Percentiles rank a stretch among this genome's conserved stretches.
These are phyloP conservation scores for Spilosoma lubricipeda DNA, from an alignment of 2,888 invertebrate genomes.

Conservation along the genomic window DNA sequence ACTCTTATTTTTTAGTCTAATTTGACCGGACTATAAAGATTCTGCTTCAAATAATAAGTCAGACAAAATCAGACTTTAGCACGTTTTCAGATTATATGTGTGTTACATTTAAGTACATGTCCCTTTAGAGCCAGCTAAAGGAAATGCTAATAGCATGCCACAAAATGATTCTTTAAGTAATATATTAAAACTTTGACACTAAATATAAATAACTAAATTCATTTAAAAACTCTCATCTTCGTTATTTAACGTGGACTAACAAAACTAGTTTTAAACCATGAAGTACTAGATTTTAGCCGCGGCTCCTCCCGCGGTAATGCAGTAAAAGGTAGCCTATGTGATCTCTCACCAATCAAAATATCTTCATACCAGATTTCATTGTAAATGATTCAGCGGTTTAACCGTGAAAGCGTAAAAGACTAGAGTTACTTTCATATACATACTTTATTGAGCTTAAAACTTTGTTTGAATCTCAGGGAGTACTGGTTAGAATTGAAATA, in stretches of 20 bases:
- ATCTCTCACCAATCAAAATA: too few species aligned
- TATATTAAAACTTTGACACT: slow-evolving; percentile 5
- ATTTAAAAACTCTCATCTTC: slow-evolving; percentile 1
- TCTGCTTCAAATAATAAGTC: too few species aligned
- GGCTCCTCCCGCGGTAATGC: too few species aligned
- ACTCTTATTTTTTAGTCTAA: too few species aligned
- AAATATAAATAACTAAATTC: slow-evolving; percentile 27
- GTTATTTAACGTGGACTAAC: not conserved
- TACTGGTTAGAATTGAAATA: too few species aligned
- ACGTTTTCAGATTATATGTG: not conserved
- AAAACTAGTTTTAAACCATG: not conserved
- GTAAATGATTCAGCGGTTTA: not conserved
- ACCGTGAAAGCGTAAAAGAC: not conserved
- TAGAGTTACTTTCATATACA: not conserved
- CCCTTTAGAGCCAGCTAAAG: not conserved
- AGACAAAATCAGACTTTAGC: not conserved
- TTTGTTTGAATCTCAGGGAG: too few species aligned
- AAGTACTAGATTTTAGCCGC: not conserved
- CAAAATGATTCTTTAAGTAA: not conserved
- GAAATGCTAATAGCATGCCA: not conserved
- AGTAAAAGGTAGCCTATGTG: too few species aligned
- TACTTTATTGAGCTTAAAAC: too few species aligned
- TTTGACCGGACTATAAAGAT: too few species aligned
- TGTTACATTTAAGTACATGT: not conserved
- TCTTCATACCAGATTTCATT: too few species aligned